Percentiles rank a stretch among this genome's conserved stretches.
Evolutionary conservation across 2,797 vertebrate species (phyloP).

Genomic region (Sebastes itinus): DNA sequence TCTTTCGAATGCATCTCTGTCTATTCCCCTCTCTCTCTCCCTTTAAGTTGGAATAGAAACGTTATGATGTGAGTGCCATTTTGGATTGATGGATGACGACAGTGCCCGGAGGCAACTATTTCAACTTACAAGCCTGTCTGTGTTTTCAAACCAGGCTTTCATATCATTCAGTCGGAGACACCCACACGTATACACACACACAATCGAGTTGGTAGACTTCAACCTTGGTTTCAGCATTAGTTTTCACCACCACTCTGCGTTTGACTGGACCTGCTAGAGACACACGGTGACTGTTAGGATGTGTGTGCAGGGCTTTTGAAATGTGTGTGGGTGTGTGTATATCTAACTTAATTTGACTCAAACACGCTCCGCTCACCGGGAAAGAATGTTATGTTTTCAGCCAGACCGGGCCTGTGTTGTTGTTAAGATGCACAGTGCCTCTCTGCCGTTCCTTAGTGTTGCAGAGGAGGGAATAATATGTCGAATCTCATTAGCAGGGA

Average conservation of each 20-base stretch:
- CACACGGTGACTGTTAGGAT: background rate
- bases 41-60: conserved; percentile 22
- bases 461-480: conserved; percentile 43
- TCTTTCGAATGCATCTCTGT: background rate
- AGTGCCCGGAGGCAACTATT: conserved; percentile 41
- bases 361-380: background rate
- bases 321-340: conserved; percentile 16
- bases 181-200: background rate
- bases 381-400: conserved; percentile 22
- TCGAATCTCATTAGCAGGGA: conserved; percentile 39
- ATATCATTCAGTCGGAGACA: conserved; percentile 20
- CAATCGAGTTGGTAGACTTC: background rate
- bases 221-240: conserved; percentile 12
- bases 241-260: conserved; percentile 21
- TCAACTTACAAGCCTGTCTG: conserved; percentile 39
- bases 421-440: conserved; percentile 38
- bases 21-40: background rate
- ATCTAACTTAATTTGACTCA: conserved; percentile 43
- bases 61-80: conserved; percentile 15
- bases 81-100: conserved; percentile 40
- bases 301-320: background rate
- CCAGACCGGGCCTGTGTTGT: conserved; percentile 29
- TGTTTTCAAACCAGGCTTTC: conserved; percentile 35
- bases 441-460: conserved; percentile 4
- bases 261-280: conserved; percentile 38